Conservation (phyloP, 2,888 invertebrate genomes). For the Volucella zonaria region DNA sequence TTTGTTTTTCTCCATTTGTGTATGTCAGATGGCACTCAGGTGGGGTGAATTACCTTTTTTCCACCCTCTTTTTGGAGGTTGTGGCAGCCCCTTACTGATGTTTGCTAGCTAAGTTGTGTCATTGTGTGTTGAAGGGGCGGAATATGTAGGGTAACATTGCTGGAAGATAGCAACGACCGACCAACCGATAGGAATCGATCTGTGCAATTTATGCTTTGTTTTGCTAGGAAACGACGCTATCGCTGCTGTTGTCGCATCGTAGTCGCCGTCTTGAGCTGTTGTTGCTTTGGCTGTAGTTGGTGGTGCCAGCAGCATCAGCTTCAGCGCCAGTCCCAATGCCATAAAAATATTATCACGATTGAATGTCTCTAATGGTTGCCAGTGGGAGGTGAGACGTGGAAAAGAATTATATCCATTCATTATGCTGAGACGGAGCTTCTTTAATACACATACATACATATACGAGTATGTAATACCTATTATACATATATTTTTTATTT, state of each 20-base stretch:
- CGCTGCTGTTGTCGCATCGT: neutral
- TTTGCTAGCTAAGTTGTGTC: conserved; percentile 11
- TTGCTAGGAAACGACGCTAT: conserved; percentile 12
- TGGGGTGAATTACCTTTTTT: conserved; percentile 46
- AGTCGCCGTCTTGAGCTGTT: conserved; percentile 6
- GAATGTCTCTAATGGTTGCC: conserved; percentile 59
- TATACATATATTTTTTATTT: too few relatives aligned
- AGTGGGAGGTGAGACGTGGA: conserved; percentile 10
- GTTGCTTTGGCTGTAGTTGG: neutral
- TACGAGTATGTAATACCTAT: too few relatives aligned
- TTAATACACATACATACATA: conserved; percentile 6
- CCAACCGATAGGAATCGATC: conserved; percentile 65
- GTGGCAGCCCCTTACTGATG: conserved; percentile 34
- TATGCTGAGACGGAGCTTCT: conserved; percentile 11
- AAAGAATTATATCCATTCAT: conserved; percentile 19
- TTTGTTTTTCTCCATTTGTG: conserved; percentile 61
- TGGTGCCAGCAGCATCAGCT: neutral
- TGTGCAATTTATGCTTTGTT: conserved; percentile 68
- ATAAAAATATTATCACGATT: conserved; percentile 68
- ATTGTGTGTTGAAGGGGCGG: neutral
- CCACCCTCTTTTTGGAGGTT: conserved; percentile 18
- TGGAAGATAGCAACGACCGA: conserved; percentile 41
- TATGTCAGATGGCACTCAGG: conserved; percentile 67
- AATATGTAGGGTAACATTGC: conserved; percentile 15
- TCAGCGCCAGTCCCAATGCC: conserved; percentile 14